phyloP scores from a whole-genome alignment of 2,888 invertebrate species.

The Drosophila pseudotalamancana region DNA sequence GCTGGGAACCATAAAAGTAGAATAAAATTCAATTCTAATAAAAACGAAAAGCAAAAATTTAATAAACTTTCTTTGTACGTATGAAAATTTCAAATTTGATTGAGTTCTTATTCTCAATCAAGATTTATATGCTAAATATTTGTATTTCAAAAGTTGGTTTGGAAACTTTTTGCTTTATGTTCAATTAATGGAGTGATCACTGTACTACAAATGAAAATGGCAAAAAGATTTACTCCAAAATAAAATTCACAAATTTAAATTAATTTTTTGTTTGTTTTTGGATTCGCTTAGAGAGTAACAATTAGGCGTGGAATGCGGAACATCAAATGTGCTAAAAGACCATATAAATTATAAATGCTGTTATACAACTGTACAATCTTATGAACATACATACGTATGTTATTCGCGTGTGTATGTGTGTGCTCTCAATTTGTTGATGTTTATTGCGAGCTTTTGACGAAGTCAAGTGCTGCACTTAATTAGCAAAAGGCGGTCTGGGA shows the following conservation, averaged over 20 bases:
- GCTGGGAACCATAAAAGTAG: conserved; percentile 11
- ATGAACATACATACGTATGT: neutral
- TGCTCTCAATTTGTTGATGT: conserved; percentile 55
- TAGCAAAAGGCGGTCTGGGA: conserved; percentile 60
- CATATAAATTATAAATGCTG: conserved; percentile 51
- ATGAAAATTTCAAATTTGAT: neutral
- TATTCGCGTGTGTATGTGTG: conserved; percentile 13
- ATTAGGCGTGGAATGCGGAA: conserved; percentile 73
- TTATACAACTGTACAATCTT: conserved; percentile 19
- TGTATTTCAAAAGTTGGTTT: neutral
- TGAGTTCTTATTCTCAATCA: too few species aligned
- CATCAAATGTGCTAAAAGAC: conserved; percentile 67
- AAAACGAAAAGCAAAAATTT: conserved; percentile 6
- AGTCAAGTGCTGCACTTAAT: conserved; percentile 67
- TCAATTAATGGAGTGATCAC: neutral
- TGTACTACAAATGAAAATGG: neutral
- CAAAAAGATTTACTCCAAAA: conserved; percentile 9
- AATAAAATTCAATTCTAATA: neutral
- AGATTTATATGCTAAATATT: too few species aligned
- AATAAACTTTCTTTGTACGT: neutral
- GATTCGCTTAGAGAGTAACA: conserved; percentile 39
- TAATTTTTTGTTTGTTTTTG: conserved; percentile 13
- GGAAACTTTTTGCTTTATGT: neutral
- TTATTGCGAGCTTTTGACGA: conserved; percentile 62
- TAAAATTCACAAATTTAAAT: conserved; percentile 6